Percentiles rank a stretch among this genome's conserved stretches.
Evolutionary conservation across 2,888 invertebrate species (phyloP).

Genomic region (Sylvicola fuscatus): DNA sequence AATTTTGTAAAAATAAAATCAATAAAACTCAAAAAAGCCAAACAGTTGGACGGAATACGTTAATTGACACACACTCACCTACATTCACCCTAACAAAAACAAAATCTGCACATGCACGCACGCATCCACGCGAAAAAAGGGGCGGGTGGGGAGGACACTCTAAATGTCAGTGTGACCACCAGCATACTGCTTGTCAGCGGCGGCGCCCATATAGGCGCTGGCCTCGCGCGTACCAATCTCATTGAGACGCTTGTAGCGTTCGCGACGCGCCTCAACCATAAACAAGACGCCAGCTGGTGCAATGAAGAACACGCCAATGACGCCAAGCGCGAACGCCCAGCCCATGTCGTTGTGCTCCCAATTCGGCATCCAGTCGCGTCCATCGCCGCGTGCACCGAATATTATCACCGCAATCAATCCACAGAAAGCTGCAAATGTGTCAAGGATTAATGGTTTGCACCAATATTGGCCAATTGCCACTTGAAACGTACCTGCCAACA

Average conservation of each 20-base stretch:
- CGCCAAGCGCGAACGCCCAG: slow-evolving; percentile 82
- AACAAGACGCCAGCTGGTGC: slow-evolving; percentile 62
- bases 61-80: background rate
- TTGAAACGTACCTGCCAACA: slow-evolving; percentile 35
- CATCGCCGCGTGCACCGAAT: slow-evolving; percentile 80
- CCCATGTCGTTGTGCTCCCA: slow-evolving; percentile 90
- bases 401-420: slow-evolving; percentile 68
- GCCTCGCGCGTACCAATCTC: slow-evolving; percentile 45
- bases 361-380: slow-evolving; percentile 88
- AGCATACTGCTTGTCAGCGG: slow-evolving; percentile 39
- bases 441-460: no score
- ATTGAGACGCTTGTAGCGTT: slow-evolving; percentile 49
- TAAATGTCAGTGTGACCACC: slow-evolving; percentile 54
- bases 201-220: slow-evolving; percentile 32
- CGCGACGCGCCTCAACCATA: slow-evolving; percentile 62
- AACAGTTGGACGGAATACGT: no score
- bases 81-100: background rate
- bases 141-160: no score
- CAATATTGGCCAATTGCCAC: no score
- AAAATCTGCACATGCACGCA: no score
- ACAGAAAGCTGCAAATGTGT: slow-evolving; percentile 37
- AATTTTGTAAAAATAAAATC: no score
- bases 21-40: no score
- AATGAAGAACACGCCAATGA: slow-evolving; percentile 52
- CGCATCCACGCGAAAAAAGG: no score